phyloP scores from a whole-genome alignment of 1,140 invertebrate genomes.

The Lasaia peninsularis region DNA sequence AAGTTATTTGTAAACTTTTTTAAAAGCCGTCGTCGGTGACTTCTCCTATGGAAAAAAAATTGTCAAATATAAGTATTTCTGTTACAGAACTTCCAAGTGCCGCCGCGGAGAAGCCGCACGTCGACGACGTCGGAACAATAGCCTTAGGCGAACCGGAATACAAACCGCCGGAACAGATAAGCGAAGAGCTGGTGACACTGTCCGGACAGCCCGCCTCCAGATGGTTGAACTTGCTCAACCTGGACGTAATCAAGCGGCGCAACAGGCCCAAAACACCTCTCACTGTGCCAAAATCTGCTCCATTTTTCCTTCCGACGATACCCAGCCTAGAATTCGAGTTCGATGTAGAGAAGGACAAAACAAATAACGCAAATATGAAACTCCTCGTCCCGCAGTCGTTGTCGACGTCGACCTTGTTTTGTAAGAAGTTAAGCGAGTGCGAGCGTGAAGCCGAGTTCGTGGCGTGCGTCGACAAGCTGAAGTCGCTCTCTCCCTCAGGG shows the following conservation, averaged over 20 bases:
- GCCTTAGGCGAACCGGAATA: slow-evolving; percentile 80
- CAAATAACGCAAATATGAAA: slow-evolving; percentile 67
- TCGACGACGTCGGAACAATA: slow-evolving; percentile 76
- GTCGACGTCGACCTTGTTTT: slow-evolving; percentile 82
- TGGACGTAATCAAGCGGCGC: slow-evolving; percentile 92
- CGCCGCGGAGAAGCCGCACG: slow-evolving; percentile 53
- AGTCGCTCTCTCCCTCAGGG: slow-evolving; percentile 88
- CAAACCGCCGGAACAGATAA: slow-evolving; percentile 89
- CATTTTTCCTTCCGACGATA: slow-evolving; percentile 96
- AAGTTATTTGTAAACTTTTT: too few species aligned
- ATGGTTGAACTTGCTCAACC: slow-evolving; percentile 95
- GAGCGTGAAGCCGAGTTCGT: slow-evolving; percentile 72
- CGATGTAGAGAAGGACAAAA: slow-evolving; percentile 79
- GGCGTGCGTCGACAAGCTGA: slow-evolving; percentile 85
- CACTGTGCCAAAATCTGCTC: slow-evolving; percentile 90
- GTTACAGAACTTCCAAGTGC: slow-evolving; percentile 63
- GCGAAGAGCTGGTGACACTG: slow-evolving; percentile 89
- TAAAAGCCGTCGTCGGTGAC: neutral
- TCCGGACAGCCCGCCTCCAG: slow-evolving; percentile 90
- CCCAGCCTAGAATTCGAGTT: slow-evolving; percentile 90
- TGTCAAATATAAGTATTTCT: slow-evolving; percentile 14
- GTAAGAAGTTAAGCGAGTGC: slow-evolving; percentile 77
- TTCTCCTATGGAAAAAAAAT: slow-evolving; percentile 1
- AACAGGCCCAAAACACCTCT: slow-evolving; percentile 94
- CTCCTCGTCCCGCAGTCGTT: slow-evolving; percentile 78